A percentile compares a stretch with the other conserved stretches of the same genome.
These are phyloP conservation scores for Merluccius polli DNA, from an alignment of 2,797 vertebrate genomes.

Conservation along the genomic window DNA sequence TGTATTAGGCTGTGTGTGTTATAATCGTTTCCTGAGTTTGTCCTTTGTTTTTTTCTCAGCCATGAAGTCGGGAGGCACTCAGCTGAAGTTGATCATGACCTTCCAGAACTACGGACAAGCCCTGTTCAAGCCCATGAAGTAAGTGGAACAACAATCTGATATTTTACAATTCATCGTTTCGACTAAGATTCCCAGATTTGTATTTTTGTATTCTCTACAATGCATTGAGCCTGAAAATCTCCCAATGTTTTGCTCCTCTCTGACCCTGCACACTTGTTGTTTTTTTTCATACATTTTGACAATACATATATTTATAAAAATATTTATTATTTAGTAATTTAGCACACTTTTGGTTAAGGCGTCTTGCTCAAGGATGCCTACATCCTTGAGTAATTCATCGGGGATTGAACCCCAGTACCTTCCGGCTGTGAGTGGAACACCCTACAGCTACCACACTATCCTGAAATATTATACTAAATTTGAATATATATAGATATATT, in stretches of 20 bases:
- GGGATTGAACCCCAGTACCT: neutral
- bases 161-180: constrained; percentile 12
- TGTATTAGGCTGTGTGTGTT: constrained; percentile 8
- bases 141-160: constrained; percentile 42
- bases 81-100: constrained; percentile 98
- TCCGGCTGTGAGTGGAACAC: neutral
- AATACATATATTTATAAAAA: too few species aligned
- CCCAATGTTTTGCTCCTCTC: too few species aligned
- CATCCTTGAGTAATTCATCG: neutral
- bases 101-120: constrained; percentile 99
- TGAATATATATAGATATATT: neutral
- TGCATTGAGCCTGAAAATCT: too few species aligned
- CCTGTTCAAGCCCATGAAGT: constrained; percentile 80
- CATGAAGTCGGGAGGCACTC: constrained; percentile 98
- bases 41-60: constrained; percentile 64
- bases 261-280: too few species aligned
- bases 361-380: neutral
- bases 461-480: too few species aligned
- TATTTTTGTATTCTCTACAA: too few species aligned
- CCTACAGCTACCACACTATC: neutral
- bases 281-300: too few species aligned
- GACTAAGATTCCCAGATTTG: too few species aligned
- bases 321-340: too few species aligned
- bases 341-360: neutral
- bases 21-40: neutral